These are phyloP conservation scores for Leucosticte australis DNA, from an alignment of 2,113 vertebrate species.

Conservation along the genomic window DNA sequence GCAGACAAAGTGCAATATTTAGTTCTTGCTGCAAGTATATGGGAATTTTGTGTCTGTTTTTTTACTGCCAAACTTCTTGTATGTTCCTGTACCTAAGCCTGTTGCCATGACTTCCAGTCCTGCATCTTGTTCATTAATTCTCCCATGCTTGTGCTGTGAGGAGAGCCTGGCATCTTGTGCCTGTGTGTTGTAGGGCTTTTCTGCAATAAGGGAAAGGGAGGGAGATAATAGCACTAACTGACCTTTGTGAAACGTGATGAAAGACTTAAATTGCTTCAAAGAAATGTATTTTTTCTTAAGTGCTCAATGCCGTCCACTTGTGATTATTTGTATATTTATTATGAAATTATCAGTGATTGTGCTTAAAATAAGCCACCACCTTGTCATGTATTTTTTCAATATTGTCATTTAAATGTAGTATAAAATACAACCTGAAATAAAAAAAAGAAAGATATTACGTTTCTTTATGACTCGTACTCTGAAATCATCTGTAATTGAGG, in stretches of 20 bases:
- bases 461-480: accelerated
- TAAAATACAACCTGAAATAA: background rate
- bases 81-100: background rate
- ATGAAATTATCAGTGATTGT: background rate
- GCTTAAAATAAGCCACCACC: background rate
- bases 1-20: background rate
- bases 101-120: conserved; percentile 22
- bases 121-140: background rate
- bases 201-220: background rate
- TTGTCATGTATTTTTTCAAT: background rate
- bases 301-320: background rate
- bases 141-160: background rate
- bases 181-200: background rate
- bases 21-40: background rate
- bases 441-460: background rate
- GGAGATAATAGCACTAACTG: background rate
- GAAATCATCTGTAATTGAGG: background rate
- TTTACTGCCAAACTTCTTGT: background rate
- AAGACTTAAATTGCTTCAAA: background rate
- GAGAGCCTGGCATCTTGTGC: background rate
- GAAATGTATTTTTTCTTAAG: background rate
- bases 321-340: background rate
- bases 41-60: background rate
- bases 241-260: background rate
- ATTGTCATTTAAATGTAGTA: background rate